Evolutionary conservation across 1,140 invertebrate genomes (phyloP).

Genomic region (Teleogryllus occipitalis): DNA sequence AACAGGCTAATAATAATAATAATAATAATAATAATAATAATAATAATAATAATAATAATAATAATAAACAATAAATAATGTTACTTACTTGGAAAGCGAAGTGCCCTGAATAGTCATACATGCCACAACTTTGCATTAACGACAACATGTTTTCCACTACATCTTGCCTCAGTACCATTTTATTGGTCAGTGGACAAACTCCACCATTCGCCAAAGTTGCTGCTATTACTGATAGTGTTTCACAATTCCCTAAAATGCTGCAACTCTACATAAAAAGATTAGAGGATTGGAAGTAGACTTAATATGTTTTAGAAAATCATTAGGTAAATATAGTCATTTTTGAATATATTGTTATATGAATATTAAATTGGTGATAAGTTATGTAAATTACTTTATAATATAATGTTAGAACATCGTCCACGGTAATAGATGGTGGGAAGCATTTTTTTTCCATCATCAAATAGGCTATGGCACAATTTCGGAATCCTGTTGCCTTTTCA

Average conservation of each 20-base stretch:
- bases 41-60: neutral
- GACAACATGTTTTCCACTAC: conserved; percentile 77
- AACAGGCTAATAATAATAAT: too few species aligned
- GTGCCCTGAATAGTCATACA: conserved; percentile 97
- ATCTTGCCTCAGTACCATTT: conserved; percentile 79
- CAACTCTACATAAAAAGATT: conserved; percentile 53
- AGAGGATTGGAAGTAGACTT: too few species aligned
- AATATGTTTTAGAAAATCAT: too few species aligned
- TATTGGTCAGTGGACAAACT: conserved; percentile 91
- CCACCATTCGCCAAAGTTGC: conserved; percentile 96
- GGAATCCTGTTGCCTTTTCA: conserved; percentile 89
- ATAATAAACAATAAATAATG: neutral
- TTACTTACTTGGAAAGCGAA: conserved; percentile 83
- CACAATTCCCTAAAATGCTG: conserved; percentile 89
- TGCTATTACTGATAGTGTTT: conserved; percentile 86
- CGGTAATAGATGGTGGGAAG: conserved; percentile 79
- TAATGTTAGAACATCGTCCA: conserved; percentile 91
- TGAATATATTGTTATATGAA: too few species aligned
- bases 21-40: too few species aligned
- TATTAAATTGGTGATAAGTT: too few species aligned
- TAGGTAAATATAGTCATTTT: too few species aligned
- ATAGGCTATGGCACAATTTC: conserved; percentile 94
- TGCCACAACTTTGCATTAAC: conserved; percentile 95
- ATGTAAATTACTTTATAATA: conserved; percentile 76
- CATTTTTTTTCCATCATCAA: conserved; percentile 96